phyloP scores from a whole-genome alignment of 2,888 invertebrate species.

The Pseudoips prasinana region DNA sequence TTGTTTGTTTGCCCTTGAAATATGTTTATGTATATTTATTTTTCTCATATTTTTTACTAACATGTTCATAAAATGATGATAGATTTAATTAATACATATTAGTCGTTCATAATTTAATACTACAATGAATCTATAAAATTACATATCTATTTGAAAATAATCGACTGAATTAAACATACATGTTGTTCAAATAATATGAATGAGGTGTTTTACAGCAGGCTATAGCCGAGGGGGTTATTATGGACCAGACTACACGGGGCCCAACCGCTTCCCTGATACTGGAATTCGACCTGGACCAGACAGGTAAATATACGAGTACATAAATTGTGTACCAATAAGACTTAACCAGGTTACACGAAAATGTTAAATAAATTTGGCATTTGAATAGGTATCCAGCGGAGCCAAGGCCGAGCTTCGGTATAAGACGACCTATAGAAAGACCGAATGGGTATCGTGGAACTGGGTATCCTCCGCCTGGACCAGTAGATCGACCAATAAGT shows the following conservation, averaged over 20 bases:
- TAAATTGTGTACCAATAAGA: too few relatives aligned
- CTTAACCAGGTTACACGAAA: too few relatives aligned
- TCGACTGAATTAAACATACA: too few relatives aligned
- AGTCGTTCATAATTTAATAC: too few relatives aligned
- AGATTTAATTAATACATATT: too few relatives aligned
- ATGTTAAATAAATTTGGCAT: too few relatives aligned
- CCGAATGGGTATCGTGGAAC: conserved; percentile 79
- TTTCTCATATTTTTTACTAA: background rate
- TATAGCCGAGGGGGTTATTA: conserved; percentile 71
- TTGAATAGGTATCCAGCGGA: conserved; percentile 61
- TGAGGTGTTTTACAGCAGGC: conserved; percentile 41
- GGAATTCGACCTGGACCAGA: conserved; percentile 73
- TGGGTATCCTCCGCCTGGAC: conserved; percentile 68
- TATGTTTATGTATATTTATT: too few relatives aligned
- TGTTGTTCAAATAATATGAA: conserved; percentile 13
- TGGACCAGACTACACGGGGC: conserved; percentile 57
- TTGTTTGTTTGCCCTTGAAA: too few relatives aligned
- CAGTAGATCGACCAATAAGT: conserved; percentile 65
- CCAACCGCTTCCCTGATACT: conserved; percentile 72
- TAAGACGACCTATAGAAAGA: conserved; percentile 62
- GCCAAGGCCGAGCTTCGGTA: conserved; percentile 64
- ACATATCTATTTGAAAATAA: too few relatives aligned
- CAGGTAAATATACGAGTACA: conserved; percentile 45
- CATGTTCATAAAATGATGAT: too few relatives aligned
- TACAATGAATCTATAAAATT: too few relatives aligned